phyloP scores from a whole-genome alignment of 1,140 invertebrate species.

The Sycobia sp. region DNA sequence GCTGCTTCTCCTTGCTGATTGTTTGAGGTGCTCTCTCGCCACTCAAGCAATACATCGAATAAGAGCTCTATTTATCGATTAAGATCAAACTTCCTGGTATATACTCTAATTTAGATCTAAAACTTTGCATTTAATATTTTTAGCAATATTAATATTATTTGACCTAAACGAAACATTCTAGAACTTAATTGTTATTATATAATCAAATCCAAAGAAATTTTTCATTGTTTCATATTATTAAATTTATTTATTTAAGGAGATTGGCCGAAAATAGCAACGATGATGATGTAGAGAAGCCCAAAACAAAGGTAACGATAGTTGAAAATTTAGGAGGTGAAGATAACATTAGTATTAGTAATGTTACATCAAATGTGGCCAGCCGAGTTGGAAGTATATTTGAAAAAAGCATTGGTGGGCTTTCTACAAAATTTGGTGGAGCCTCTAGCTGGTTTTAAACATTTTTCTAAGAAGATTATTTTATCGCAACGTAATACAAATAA shows the following conservation, averaged over 20 bases:
- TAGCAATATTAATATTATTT: too few species aligned
- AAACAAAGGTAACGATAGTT: slow-evolving; percentile 69
- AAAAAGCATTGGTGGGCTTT: slow-evolving; percentile 80
- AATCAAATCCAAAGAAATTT: too few species aligned
- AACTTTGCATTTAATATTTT: too few species aligned
- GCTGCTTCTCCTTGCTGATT: too few species aligned
- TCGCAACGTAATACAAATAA: background rate
- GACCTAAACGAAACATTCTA: too few species aligned
- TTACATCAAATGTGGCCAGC: slow-evolving; percentile 76
- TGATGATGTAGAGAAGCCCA: slow-evolving; percentile 66
- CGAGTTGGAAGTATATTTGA: slow-evolving; percentile 82
- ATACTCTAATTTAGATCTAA: too few species aligned
- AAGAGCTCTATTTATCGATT: too few species aligned
- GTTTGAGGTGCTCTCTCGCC: too few species aligned
- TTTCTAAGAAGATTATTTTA: slow-evolving; percentile 8
- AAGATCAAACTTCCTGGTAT: too few species aligned
- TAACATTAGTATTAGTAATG: slow-evolving; percentile 71
- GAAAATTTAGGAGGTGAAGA: slow-evolving; percentile 68
- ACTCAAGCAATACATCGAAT: too few species aligned
- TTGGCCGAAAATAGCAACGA: slow-evolving; percentile 69
- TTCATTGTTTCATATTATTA: too few species aligned
- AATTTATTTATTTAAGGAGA: slow-evolving; percentile 42
- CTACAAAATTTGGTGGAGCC: slow-evolving; percentile 77
- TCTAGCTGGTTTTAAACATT: slow-evolving; percentile 69
- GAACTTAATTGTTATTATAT: too few species aligned